Conservation (phyloP, 2,888 invertebrate genomes). For the Sipha maydis region DNA sequence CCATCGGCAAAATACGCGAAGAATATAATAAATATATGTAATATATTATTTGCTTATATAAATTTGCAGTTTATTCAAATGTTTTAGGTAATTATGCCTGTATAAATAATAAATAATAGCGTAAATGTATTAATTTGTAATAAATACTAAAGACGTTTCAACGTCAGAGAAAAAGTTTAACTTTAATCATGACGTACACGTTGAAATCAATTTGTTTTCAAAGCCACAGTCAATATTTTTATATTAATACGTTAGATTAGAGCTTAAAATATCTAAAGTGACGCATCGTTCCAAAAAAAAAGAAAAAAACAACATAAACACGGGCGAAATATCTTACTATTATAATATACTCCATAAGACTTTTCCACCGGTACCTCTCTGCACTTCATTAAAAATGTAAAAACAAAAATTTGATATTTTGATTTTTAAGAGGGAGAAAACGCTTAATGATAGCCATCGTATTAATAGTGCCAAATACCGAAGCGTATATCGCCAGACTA, state of each 20-base stretch:
- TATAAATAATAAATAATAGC: no score
- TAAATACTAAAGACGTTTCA: neutral
- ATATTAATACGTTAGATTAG: neutral
- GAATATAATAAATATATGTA: no score
- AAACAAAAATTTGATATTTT: conserved; percentile 25
- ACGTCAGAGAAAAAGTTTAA: neutral
- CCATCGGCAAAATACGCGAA: no score
- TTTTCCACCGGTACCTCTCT: neutral
- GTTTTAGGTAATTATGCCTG: no score
- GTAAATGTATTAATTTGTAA: neutral
- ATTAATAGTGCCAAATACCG: conserved; percentile 14
- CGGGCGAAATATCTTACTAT: conserved; percentile 16
- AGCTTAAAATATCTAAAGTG: conserved; percentile 12
- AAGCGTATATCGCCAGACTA: neutral
- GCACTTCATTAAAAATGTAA: neutral
- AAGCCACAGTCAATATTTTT: neutral
- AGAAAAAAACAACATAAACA: neutral
- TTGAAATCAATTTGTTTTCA: neutral
- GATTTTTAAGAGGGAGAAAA: conserved; percentile 14
- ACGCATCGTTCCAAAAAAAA: neutral
- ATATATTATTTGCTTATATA: neutral
- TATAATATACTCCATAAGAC: neutral
- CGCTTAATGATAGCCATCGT: neutral
- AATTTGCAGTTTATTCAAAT: no score
- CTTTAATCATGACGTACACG: neutral